Percentiles rank a stretch among this genome's conserved stretches.
Conservation (phyloP, 2,888 invertebrate genomes). For the Cheilosia vernalis region DNA sequence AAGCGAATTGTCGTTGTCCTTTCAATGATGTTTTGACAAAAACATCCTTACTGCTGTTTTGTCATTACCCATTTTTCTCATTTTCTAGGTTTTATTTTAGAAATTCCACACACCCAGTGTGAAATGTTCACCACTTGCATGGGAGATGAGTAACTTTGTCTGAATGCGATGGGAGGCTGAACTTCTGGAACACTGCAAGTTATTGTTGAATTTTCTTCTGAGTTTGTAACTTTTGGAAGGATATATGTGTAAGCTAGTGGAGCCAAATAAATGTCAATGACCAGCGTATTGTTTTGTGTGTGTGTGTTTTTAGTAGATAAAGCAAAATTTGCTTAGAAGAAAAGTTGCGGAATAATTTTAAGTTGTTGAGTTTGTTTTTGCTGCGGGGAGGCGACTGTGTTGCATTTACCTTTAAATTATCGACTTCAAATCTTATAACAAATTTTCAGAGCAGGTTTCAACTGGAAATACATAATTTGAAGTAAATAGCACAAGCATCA, state of each 20-base stretch:
- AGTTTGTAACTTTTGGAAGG: not conserved
- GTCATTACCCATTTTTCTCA: slow-evolving; percentile 14
- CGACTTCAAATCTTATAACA: no score
- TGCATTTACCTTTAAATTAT: no score
- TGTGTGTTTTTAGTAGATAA: no score
- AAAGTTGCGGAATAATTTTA: no score
- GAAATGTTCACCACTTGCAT: slow-evolving; percentile 12
- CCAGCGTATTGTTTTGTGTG: not conserved
- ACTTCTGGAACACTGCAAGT: slow-evolving; percentile 15
- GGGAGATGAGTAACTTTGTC: not conserved
- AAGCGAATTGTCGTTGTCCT: slow-evolving; percentile 43
- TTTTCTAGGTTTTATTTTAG: slow-evolving; percentile 11
- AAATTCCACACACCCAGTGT: slow-evolving; percentile 18
- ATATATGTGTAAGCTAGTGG: not conserved
- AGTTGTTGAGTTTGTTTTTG: no score
- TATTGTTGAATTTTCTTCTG: slow-evolving; percentile 13
- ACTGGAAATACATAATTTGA: no score
- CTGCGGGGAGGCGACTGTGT: no score
- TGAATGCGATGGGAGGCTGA: not conserved
- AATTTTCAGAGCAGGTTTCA: no score
- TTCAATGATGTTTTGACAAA: slow-evolving; percentile 36
- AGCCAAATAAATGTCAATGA: slow-evolving; percentile 26
- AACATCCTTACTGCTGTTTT: slow-evolving; percentile 33
- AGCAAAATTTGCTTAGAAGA: no score
- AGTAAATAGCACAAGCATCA: no score